A percentile compares a stretch with the other conserved stretches of the same genome.
phyloP scores from a whole-genome alignment of 2,888 invertebrate genomes.

The Lasioglossum morio region DNA sequence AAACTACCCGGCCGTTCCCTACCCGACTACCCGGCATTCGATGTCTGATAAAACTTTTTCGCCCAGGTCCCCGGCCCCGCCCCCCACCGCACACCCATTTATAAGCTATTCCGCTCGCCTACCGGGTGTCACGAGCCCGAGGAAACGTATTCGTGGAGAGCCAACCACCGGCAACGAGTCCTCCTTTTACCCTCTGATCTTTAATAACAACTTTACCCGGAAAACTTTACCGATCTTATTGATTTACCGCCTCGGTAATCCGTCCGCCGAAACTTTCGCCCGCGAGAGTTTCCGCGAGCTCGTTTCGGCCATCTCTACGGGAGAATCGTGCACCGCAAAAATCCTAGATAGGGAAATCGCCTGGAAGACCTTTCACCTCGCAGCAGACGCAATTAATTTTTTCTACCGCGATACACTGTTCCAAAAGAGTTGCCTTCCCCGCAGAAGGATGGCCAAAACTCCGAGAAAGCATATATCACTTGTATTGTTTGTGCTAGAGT shows the following conservation, averaged over 20 bases:
- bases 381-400: not conserved
- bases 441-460: not conserved
- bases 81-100: conserved; percentile 60
- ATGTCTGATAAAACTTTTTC: conserved; percentile 79
- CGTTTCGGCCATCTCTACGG: not conserved
- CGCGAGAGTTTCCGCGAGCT: not conserved
- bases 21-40: conserved; percentile 71
- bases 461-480: not conserved
- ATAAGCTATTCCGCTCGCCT: conserved; percentile 69
- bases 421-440: not conserved
- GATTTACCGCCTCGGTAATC: conserved; percentile 59
- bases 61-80: conserved; percentile 27
- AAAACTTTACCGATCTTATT: conserved; percentile 65
- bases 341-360: not conserved
- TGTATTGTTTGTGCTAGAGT: not conserved
- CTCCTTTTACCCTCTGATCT: conserved; percentile 63
- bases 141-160: conserved; percentile 52
- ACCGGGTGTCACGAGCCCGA: conserved; percentile 67
- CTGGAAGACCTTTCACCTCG: not conserved
- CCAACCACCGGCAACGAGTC: conserved; percentile 35
- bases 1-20: conserved; percentile 72
- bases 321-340: not conserved
- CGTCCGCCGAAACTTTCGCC: conserved; percentile 42
- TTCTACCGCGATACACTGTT: not conserved
- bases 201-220: conserved; percentile 63